A percentile compares a stretch with the other conserved stretches of the same genome.
These are phyloP conservation scores for Nannoperca obscura DNA, from an alignment of 2,797 vertebrate species.

Conservation along the genomic window DNA sequence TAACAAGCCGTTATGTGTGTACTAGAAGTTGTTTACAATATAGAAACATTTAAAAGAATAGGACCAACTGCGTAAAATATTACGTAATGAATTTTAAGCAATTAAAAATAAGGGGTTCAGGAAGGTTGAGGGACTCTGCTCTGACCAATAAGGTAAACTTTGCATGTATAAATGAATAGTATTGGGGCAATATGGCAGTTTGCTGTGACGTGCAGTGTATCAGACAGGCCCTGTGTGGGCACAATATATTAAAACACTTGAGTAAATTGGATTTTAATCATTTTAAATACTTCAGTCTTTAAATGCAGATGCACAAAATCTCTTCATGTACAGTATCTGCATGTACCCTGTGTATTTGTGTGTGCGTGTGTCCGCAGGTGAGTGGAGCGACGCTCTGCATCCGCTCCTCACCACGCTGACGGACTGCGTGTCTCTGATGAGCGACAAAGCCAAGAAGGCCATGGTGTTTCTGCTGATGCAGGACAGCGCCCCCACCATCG, in stretches of 20 bases:
- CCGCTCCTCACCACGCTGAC: constrained; percentile 94
- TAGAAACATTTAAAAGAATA: neutral
- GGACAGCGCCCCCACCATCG: constrained; percentile 96
- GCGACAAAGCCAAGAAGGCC: constrained; percentile 97
- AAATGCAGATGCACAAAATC: neutral
- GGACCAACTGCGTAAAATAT: neutral
- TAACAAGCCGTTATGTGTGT: neutral
- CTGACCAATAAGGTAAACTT: neutral
- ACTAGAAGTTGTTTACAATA: neutral
- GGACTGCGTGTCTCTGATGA: constrained; percentile 97
- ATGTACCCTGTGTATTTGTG: neutral
- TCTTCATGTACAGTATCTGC: neutral
- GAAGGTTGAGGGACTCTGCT: neutral
- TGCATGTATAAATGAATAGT: neutral
- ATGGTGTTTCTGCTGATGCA: constrained; percentile 99
- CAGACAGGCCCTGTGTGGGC: neutral
- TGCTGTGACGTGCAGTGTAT: neutral
- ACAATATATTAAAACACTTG: constrained; percentile 4
- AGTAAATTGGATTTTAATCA: neutral
- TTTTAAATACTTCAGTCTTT: neutral
- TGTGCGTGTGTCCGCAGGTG: constrained; percentile 82
- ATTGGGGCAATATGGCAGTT: neutral
- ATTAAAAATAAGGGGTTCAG: neutral
- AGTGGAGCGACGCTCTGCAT: constrained; percentile 97
- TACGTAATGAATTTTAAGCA: neutral